Evolutionary conservation across 2,797 vertebrate species (phyloP).

Genomic region (Crax fasciolata): DNA sequence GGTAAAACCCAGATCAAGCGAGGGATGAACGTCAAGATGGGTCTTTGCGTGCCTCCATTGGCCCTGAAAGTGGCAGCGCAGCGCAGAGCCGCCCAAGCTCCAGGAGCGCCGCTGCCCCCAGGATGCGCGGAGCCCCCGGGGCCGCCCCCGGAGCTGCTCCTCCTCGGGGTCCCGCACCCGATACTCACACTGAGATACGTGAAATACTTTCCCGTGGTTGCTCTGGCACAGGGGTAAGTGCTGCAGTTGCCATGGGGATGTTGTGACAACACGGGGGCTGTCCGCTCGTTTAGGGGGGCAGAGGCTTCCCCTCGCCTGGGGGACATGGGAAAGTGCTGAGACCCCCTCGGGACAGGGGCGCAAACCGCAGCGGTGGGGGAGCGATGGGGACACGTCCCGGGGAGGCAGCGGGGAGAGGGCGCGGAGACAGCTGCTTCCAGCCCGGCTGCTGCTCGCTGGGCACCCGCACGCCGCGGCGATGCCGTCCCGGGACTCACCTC

Average conservation of each 20-base stretch:
- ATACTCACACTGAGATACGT: slow-evolving; percentile 44
- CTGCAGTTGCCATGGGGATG: slow-evolving; percentile 44
- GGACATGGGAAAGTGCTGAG: neutral
- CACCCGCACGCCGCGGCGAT: too few relatives aligned
- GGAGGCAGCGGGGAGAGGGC: neutral
- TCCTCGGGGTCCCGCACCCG: slow-evolving; percentile 27
- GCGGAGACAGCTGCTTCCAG: neutral
- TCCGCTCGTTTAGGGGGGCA: neutral
- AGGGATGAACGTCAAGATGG: neutral
- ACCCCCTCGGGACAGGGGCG: neutral
- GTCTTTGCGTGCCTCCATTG: neutral
- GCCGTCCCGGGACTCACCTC: neutral
- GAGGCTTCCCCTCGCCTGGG: neutral
- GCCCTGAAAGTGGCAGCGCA: neutral
- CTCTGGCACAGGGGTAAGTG: neutral
- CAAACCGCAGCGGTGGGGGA: neutral
- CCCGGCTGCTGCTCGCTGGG: too few relatives aligned
- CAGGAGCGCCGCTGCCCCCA: rapidly evolving
- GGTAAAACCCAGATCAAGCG: neutral
- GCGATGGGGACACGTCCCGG: neutral
- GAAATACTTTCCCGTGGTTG: slow-evolving; percentile 30
- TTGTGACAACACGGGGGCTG: slow-evolving; percentile 1
- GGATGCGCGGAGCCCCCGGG: neutral
- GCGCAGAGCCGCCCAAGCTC: neutral
- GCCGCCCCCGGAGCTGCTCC: neutral